phyloP scores from a whole-genome alignment of 2,113 vertebrate species.

The Mystacornis crossleyi region DNA sequence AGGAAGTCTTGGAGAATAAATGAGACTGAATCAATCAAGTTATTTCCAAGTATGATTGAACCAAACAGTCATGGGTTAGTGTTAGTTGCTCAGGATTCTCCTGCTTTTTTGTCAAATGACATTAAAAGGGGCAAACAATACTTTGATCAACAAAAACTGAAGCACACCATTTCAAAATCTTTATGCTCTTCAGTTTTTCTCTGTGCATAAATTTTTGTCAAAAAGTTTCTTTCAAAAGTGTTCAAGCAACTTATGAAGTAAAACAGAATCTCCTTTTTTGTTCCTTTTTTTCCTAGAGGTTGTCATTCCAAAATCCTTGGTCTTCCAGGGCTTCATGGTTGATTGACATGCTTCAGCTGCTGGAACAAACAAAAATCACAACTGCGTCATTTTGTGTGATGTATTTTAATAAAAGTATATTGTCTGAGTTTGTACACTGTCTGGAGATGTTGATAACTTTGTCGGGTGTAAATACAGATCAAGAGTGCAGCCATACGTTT shows the following conservation, averaged over 20 bases:
- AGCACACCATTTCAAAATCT: background rate
- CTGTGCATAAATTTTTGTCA: background rate
- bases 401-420: background rate
- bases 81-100: background rate
- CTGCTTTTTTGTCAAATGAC: background rate
- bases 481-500: background rate
- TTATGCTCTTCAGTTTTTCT: background rate
- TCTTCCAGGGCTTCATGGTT: background rate
- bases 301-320: background rate
- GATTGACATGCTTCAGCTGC: background rate
- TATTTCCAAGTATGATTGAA: background rate
- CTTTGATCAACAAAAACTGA: background rate
- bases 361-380: background rate
- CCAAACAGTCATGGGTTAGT: background rate
- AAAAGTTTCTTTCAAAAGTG: background rate
- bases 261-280: background rate
- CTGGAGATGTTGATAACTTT: background rate
- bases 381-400: background rate
- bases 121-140: background rate
- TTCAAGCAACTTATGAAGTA: background rate
- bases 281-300: background rate
- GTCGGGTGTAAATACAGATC: background rate
- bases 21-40: background rate
- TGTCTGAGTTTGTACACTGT: background rate
- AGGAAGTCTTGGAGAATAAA: background rate